phyloP scores from a whole-genome alignment of 2,888 invertebrate genomes.

The Aethes cnicana region DNA sequence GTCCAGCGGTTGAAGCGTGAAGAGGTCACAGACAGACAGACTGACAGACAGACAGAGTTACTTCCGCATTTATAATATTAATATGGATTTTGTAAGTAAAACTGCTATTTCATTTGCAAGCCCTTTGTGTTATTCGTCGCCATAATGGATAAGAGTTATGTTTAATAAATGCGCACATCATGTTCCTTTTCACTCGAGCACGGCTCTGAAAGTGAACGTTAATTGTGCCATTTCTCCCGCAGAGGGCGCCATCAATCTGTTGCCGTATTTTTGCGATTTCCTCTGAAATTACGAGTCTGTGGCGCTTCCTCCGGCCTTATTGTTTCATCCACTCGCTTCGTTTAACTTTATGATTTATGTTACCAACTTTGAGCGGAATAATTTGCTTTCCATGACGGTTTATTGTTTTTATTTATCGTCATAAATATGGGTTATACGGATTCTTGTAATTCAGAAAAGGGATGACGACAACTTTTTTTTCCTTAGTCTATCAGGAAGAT shows the following conservation, averaged over 20 bases:
- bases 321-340: constrained; percentile 39
- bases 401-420: neutral
- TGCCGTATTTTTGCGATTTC: constrained; percentile 34
- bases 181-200: constrained; percentile 13
- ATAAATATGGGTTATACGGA: neutral
- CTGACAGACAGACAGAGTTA: no score
- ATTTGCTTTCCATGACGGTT: constrained; percentile 31
- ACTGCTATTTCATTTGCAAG: no score
- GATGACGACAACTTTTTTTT: no score
- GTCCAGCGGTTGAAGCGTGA: no score
- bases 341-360: constrained; percentile 45
- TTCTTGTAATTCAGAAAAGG: neutral
- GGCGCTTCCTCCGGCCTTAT: constrained; percentile 36
- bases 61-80: no score
- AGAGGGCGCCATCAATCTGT: constrained; percentile 30
- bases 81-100: no score
- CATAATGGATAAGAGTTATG: neutral
- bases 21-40: no score
- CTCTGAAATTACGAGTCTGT: constrained; percentile 32
- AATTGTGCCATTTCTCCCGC: constrained; percentile 27
- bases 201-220: constrained; percentile 12
- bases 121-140: no score
- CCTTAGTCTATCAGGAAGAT: no score
- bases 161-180: constrained; percentile 15
- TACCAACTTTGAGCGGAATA: constrained; percentile 34